These are phyloP conservation scores for Encarsia formosa DNA, from an alignment of 2,888 invertebrate genomes.

Conservation along the genomic window DNA sequence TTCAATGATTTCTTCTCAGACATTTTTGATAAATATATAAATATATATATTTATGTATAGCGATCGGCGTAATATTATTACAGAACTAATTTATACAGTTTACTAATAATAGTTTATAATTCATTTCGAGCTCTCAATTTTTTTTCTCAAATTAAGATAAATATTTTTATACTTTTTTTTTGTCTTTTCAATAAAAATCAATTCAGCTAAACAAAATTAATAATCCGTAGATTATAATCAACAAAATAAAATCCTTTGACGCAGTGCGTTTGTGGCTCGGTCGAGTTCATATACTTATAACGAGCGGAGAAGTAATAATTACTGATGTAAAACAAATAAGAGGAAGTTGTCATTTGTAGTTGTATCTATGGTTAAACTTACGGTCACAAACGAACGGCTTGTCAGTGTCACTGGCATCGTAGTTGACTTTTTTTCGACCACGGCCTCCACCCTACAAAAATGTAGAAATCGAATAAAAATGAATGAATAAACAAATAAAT, in stretches of 20 bases:
- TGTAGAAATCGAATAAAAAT: conserved; percentile 12
- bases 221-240: conserved; percentile 37
- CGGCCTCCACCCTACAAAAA: conserved; percentile 51
- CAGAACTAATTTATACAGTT: conserved; percentile 26
- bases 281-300: conserved; percentile 30
- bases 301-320: conserved; percentile 31
- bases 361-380: conserved; percentile 62
- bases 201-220: conserved; percentile 25
- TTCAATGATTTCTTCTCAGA: conserved; percentile 18
- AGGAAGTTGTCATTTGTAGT: conserved; percentile 49
- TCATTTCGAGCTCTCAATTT: conserved; percentile 39
- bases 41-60: conserved; percentile 25
- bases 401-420: conserved; percentile 72
- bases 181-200: conserved; percentile 25
- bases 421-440: conserved; percentile 56
- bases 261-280: conserved; percentile 38
- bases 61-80: conserved; percentile 19
- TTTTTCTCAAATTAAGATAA: conserved; percentile 36
- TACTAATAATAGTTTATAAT: conserved; percentile 38
- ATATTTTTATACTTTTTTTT: too few relatives aligned
- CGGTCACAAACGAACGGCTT: conserved; percentile 90
- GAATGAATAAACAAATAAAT: conserved; percentile 6
- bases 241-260: conserved; percentile 42
- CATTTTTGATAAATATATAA: conserved; percentile 24
- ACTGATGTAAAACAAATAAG: conserved; percentile 37